phyloP scores from a whole-genome alignment of 1,140 invertebrate genomes.

The Nasonia longicornis region DNA sequence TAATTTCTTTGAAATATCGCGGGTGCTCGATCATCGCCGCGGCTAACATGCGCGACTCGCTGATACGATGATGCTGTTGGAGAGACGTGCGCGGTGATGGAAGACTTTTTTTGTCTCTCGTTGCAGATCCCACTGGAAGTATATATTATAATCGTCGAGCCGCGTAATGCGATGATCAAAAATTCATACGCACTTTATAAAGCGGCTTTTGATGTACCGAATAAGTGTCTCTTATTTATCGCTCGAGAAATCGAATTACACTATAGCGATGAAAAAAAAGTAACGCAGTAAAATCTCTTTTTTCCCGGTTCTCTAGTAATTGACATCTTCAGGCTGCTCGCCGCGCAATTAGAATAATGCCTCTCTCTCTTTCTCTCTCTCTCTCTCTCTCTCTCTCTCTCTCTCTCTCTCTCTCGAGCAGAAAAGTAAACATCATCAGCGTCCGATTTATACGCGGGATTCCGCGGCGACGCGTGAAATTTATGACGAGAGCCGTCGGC shows the following conservation, averaged over 20 bases:
- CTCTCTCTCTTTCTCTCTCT: neutral
- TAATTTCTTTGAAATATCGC: constrained; percentile 23
- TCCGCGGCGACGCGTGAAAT: constrained; percentile 9
- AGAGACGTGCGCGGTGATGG: neutral
- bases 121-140: no score
- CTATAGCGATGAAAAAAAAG: neutral
- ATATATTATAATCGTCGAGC: neutral
- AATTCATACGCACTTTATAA: neutral
- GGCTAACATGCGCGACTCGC: neutral
- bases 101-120: neutral
- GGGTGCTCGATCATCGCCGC: neutral
- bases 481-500: constrained; percentile 9
- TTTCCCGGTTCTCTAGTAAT: neutral
- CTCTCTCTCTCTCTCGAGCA: neutral
- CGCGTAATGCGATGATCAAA: no score
- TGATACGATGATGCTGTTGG: neutral
- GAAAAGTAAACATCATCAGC: constrained; percentile 19
- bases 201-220: neutral
- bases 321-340: neutral
- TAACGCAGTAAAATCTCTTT: neutral
- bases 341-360: constrained; percentile 12
- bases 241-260: neutral
- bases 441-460: constrained; percentile 1
- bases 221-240: neutral
- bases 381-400: neutral